Conservation (phyloP, 2,797 vertebrate genomes). For the Mormyrops boulengeri region DNA sequence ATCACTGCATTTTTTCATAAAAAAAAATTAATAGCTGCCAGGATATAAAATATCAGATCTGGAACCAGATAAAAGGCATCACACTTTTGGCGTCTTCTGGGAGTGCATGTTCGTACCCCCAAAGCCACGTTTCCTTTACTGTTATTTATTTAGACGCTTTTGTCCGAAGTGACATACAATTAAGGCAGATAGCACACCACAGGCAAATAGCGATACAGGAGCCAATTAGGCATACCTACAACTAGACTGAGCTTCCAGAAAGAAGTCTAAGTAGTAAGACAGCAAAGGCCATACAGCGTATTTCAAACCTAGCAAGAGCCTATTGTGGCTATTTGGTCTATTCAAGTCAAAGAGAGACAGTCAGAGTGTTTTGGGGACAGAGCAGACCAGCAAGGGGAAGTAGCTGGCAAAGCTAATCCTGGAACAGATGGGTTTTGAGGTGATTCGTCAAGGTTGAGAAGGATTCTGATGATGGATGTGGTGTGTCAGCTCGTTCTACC, state of each 20-base stretch:
- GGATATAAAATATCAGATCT: not conserved
- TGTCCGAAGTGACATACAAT: not conserved
- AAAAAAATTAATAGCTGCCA: not conserved
- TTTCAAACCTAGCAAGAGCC: not conserved
- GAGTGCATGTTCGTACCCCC: not conserved
- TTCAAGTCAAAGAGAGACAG: not conserved
- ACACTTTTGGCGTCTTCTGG: not conserved
- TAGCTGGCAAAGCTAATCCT: not conserved
- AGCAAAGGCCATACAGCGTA: not conserved
- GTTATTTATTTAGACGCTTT: not conserved
- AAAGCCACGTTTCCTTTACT: not conserved
- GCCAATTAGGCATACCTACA: not conserved
- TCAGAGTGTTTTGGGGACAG: not conserved
- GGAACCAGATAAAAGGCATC: not conserved
- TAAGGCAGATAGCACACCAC: not conserved
- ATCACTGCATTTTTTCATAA: not conserved
- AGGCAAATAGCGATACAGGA: not conserved
- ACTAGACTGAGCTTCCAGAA: not conserved
- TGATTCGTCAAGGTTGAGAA: not conserved
- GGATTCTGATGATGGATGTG: not conserved
- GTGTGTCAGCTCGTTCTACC: not conserved
- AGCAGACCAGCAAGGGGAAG: not conserved
- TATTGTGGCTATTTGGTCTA: not conserved
- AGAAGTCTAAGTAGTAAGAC: not conserved
- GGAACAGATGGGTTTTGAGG: not conserved